These are phyloP conservation scores for Cotesia glomerata DNA, from an alignment of 1,140 invertebrate species.

Conservation along the genomic window DNA sequence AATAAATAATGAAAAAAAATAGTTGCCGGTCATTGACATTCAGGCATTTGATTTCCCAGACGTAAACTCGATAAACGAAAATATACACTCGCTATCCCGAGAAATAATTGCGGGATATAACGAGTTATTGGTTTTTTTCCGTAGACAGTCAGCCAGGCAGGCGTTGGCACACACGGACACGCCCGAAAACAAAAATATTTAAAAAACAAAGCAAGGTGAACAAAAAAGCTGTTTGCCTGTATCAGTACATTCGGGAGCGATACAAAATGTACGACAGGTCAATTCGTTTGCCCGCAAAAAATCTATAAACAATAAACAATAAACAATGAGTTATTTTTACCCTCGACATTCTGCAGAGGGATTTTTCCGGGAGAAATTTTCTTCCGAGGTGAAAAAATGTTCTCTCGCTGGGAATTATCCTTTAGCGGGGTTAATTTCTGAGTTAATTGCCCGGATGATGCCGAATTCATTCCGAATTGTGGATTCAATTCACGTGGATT, in stretches of 20 bases:
- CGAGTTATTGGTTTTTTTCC: constrained; percentile 26
- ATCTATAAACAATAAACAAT: not conserved
- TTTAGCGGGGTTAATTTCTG: too few species aligned
- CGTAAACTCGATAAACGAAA: constrained; percentile 4
- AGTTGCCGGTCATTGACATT: not conserved
- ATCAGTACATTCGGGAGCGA: not conserved
- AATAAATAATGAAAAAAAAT: not conserved
- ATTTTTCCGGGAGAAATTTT: too few species aligned
- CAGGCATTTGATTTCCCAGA: constrained; percentile 15
- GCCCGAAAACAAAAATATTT: not conserved
- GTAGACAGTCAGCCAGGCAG: not conserved
- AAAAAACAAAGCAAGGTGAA: not conserved
- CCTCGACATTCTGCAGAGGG: too few species aligned
- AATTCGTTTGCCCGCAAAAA: constrained; percentile 16
- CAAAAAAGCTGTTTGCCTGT: not conserved
- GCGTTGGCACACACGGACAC: not conserved
- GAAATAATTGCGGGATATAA: constrained; percentile 25
- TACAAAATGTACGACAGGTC: constrained; percentile 22
- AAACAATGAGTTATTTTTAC: not conserved
- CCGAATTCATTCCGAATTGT: too few species aligned
- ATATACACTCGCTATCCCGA: constrained; percentile 14
- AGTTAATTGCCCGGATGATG: too few species aligned
- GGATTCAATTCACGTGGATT: constrained; percentile 7
- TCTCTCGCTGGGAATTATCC: too few species aligned
- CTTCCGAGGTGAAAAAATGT: not conserved